Percentiles rank a stretch among this genome's conserved stretches.
These are phyloP conservation scores for Exaiptasia diaphana DNA, from an alignment of 64 coral and sea anemone species.

Conservation along the genomic window DNA sequence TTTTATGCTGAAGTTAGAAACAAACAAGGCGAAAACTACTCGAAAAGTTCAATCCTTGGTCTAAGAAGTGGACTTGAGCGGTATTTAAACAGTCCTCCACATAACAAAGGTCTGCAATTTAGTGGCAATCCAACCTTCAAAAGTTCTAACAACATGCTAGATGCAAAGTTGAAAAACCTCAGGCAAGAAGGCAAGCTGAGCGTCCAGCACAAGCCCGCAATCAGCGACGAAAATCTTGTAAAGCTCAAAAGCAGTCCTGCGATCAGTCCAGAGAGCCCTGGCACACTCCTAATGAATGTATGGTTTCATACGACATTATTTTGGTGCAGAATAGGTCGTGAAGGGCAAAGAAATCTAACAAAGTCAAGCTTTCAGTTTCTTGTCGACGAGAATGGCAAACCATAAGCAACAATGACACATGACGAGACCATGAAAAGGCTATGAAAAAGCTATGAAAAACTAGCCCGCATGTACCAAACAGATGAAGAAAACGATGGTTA, in stretches of 20 bases:
- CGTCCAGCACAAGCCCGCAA: constrained; percentile 8
- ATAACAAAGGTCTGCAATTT: not conserved
- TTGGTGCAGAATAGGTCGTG: not conserved
- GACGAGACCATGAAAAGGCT: not conserved
- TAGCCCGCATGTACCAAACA: constrained; percentile 24
- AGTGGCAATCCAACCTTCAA: not conserved
- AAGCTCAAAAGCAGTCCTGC: not conserved
- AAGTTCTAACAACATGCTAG: not conserved
- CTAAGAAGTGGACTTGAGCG: not conserved
- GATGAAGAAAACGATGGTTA: not conserved
- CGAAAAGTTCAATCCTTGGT: constrained; percentile 3
- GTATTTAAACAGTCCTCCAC: not conserved
- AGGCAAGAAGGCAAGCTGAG: not conserved
- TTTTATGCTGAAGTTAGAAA: not conserved
- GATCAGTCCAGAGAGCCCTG: not conserved
- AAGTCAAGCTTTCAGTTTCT: not conserved
- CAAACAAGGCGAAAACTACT: not conserved
- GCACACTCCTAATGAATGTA: not conserved
- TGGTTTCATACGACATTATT: not conserved
- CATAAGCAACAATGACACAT: constrained; percentile 10
- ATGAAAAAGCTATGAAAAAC: constrained; percentile 6
- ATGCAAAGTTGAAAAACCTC: not conserved
- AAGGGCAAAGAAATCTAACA: not conserved
- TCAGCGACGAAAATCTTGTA: not conserved
- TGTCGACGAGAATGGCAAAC: not conserved